Base-by-base conservation (phyloP, 2,888 invertebrate genomes). In the Scelioninae gen. 1 region DNA sequence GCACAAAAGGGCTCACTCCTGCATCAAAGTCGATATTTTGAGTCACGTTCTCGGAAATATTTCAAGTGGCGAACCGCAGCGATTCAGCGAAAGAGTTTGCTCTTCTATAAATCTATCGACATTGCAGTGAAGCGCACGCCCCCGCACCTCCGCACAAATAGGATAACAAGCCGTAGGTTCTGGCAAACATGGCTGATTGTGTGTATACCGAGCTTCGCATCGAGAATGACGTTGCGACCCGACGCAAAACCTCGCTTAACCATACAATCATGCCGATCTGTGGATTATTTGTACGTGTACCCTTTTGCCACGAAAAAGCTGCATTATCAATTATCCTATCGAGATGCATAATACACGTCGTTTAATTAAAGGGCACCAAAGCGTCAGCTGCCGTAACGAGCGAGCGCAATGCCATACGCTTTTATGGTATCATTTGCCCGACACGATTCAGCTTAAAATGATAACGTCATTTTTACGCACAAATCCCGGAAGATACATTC, bases 121-220 rank as follows among this genome's bases (percentile, higher is more conserved):
- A 58, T 74, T 49, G 75, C 68, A 72, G 69, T 47, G 62, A 68
- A 83, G 68, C 83, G 49, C 76, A 83, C 79, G 76, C 72, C 78
- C 71, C 79, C 53, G 65, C 79, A 40, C 53, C 79, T 78, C 74
- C 84, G 84, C 84, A 85, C 87, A 85, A 87, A 87, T 87, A 79
- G 87, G 86, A 87, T 88, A 88, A 88, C 88, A 87, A 89, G 88
- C 87, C 84, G 83, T 84, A 86, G 87, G 66, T 85, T 82, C 84
- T 80, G 84, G 86, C 87, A 88, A 88, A 89, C 88, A 89, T 76
- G 85, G 85, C 85, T 88, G 88, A 88, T 88, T 88, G 88, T 86
- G 86, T 88, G 85, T 87, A 86, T 86, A 78, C 85, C 85, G 86
- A 87, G 85, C 86, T 84, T 38, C 84, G 82, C 85, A 83, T 84